Evolutionary conservation across 1,140 invertebrate genomes (phyloP), one percentile per base, ranked within the genome.

Genomic region (Drosophila persimilis): DNA sequence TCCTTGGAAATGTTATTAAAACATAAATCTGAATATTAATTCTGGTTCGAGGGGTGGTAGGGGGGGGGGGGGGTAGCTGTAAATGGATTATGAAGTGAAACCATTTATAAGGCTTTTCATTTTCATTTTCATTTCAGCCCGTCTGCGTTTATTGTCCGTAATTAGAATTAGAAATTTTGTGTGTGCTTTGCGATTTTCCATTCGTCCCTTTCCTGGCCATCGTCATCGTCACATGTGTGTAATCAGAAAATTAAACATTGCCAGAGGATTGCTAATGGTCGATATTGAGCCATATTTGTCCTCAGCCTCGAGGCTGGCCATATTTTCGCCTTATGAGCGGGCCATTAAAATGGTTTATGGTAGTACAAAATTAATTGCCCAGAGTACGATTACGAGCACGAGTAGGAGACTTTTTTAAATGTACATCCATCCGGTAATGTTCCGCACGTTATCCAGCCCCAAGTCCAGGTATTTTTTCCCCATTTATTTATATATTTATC

Each of bases 11-110:
- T 84, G 76, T 76, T 84, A 84, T 84, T 84, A 85, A 85, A 85
- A 85, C 80, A 84, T 84, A 85, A 84, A 84, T 84, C 80, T 80
- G 80, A 85, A 84, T 84, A 84, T 84, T 84, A 84, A 84, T 84
- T 85, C 64, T 57, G 69, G 48, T 69, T 20, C 44, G 11, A 39
- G 57, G 69, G 69, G 54, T 62, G 47, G 58, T 20, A 50, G 52
- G 26, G 24, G 17, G 24, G 5, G 4, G 24, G 5, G 24, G 24
- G 3, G 15, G n/a, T n/a, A n/a, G n/a, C n/a, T n/a, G n/a, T n/a
- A n/a, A 62, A 73, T 72, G 80, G 80, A 84, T 80, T 84, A 84
- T 84, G 80, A 84, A 84, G 53, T 54, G 55, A 44, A 54, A 17
- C 54, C 77, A 80, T 80, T 80, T 80, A 63, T 80, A 72, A 62